Percentiles rank a stretch among this genome's conserved stretches.
Evolutionary conservation across 1,140 invertebrate genomes (phyloP).

Genomic region (Archegozetes longisetosus): DNA sequence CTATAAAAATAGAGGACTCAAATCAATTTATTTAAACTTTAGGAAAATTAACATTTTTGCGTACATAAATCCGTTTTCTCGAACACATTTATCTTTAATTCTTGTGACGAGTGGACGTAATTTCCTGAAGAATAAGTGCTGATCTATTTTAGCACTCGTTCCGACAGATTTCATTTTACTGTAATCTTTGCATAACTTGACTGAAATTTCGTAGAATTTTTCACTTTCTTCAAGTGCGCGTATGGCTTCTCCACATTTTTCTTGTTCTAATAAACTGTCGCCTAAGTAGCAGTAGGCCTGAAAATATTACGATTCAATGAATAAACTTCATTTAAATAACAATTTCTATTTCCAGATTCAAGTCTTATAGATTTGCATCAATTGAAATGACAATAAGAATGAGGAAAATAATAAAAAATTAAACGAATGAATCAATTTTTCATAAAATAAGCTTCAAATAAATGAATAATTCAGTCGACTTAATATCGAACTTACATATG

Average conservation of each 20-base stretch:
- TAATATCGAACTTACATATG: conserved; percentile 37
- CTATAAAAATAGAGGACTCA: conserved; percentile 31
- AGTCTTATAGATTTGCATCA: too few relatives aligned
- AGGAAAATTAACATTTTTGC: conserved; percentile 21
- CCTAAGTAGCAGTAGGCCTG: conserved; percentile 50
- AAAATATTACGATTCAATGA: conserved; percentile 22
- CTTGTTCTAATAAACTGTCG: conserved; percentile 43
- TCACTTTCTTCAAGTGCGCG: conserved; percentile 44
- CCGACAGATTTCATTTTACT: conserved; percentile 40
- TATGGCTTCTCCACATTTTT: conserved; percentile 54
- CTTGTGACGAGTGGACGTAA: conserved; percentile 41
- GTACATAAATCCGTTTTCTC: conserved; percentile 56
- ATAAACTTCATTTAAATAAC: too few relatives aligned
- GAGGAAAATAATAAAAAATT: conserved; percentile 1
- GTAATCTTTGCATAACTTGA: conserved; percentile 42
- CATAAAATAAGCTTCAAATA: conserved; percentile 9
- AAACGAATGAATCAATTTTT: too few relatives aligned
- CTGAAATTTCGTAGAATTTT: conserved; percentile 33
- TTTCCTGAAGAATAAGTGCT: conserved; percentile 47
- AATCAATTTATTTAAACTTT: too few relatives aligned
- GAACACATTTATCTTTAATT: conserved; percentile 49
- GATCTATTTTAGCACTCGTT: conserved; percentile 40
- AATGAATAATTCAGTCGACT: not conserved
- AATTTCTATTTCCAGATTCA: too few relatives aligned
- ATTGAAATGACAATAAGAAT: too few relatives aligned